These are phyloP conservation scores for Diaprepes abbreviatus DNA, from an alignment of 2,888 invertebrate genomes.

Conservation along the genomic window DNA sequence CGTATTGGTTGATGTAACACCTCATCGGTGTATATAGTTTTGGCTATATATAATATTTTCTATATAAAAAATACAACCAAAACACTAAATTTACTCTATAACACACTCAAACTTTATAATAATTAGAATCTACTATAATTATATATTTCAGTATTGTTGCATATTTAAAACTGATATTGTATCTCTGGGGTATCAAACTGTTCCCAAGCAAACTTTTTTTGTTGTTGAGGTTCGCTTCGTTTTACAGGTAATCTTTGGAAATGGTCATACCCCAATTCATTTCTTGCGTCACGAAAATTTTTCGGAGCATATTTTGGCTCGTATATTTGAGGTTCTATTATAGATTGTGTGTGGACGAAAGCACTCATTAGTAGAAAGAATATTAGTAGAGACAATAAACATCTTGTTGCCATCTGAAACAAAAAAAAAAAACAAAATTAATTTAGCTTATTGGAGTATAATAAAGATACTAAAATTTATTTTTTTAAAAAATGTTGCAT, in stretches of 20 bases:
- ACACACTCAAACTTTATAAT: too few relatives aligned
- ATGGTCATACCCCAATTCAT: slow-evolving; percentile 45
- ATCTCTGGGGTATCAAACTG: slow-evolving; percentile 11
- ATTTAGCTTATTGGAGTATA: too few relatives aligned
- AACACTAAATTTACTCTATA: too few relatives aligned
- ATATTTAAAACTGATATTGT: slow-evolving; percentile 21
- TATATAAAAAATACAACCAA: too few relatives aligned
- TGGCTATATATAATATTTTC: too few relatives aligned
- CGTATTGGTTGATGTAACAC: too few relatives aligned
- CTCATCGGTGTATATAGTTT: too few relatives aligned
- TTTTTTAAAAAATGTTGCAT: too few relatives aligned
- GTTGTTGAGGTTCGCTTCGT: neutral
- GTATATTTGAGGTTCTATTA: slow-evolving; percentile 44
- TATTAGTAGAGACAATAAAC: neutral
- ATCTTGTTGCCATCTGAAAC: neutral
- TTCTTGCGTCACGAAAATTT: slow-evolving; percentile 42
- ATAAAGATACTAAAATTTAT: too few relatives aligned
- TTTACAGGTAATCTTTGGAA: slow-evolving; percentile 41
- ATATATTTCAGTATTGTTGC: too few relatives aligned
- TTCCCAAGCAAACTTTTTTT: slow-evolving; percentile 20
- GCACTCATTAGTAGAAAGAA: neutral
- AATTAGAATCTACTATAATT: too few relatives aligned
- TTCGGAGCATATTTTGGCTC: slow-evolving; percentile 41
- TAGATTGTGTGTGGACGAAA: neutral
- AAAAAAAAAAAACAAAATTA: neutral